phyloP scores from a whole-genome alignment of 2,797 vertebrate genomes.

The Platalea minor region DNA sequence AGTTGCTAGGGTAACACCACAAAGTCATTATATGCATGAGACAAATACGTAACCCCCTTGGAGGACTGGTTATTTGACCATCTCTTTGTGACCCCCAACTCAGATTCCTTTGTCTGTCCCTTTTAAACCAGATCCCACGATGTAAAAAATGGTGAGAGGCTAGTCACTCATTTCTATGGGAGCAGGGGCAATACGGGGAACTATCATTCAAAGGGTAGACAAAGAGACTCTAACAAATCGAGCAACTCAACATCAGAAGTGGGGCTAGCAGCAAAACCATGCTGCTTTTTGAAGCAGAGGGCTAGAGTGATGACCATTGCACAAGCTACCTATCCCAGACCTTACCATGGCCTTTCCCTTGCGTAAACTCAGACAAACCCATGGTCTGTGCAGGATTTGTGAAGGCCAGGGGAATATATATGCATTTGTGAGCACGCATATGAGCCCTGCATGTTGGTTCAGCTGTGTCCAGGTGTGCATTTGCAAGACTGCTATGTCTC shows the following conservation, averaged over 20 bases:
- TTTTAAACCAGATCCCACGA: neutral
- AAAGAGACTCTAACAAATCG: neutral
- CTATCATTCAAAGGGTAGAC: neutral
- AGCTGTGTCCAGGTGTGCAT: neutral
- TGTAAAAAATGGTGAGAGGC: neutral
- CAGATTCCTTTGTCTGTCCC: neutral
- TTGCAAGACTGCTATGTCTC: neutral
- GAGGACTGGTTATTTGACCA: neutral
- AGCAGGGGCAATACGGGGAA: neutral
- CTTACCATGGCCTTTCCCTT: fast-evolving
- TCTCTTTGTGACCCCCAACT: neutral
- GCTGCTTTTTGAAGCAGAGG: neutral
- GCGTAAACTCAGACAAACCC: neutral
- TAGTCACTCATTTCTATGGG: neutral
- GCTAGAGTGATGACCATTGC: neutral
- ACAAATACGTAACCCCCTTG: neutral
- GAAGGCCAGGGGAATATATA: neutral
- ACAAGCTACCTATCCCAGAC: neutral
- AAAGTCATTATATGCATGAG: neutral
- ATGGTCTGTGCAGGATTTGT: neutral
- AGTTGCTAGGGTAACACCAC: conserved; percentile 59
- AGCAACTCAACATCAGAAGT: neutral
- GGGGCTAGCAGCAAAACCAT: neutral
- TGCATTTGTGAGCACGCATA: neutral
- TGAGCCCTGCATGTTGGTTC: neutral